Percentiles rank a stretch among this genome's conserved stretches.
phyloP scores from a whole-genome alignment of 2,113 vertebrate species.

The Chamaea fasciata region DNA sequence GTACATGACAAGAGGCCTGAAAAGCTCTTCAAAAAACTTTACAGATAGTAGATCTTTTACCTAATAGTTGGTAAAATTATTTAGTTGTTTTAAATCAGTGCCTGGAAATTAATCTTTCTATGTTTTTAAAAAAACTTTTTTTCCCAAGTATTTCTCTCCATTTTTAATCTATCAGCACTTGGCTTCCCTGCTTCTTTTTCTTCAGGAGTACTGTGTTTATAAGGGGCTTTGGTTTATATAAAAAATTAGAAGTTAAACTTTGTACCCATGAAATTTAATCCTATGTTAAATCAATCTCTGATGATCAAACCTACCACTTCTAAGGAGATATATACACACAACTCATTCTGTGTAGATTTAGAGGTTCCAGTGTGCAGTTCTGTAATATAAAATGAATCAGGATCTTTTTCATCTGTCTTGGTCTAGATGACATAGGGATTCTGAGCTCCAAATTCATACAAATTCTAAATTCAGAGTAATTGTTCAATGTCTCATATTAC shows the following conservation, averaged over 20 bases:
- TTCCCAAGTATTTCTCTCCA: neutral
- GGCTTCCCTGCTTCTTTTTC: neutral
- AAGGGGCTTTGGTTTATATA: neutral
- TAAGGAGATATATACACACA: neutral
- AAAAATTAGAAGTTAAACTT: neutral
- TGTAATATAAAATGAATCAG: neutral
- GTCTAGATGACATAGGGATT: neutral
- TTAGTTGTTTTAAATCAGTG: neutral
- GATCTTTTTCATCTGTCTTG: neutral
- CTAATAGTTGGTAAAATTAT: neutral
- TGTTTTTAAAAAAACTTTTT: neutral
- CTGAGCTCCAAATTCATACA: neutral
- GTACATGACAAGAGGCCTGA: neutral
- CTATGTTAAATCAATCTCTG: neutral
- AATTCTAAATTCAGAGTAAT: neutral
- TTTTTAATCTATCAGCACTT: neutral
- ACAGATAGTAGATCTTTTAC: neutral
- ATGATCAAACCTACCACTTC: neutral
- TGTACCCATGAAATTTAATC: neutral
- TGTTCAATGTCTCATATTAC: neutral
- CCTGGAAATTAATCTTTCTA: neutral
- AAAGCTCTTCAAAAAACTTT: neutral
- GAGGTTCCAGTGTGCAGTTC: neutral
- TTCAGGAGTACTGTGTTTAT: neutral
- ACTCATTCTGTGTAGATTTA: neutral